phyloP scores from a whole-genome alignment of 2,797 vertebrate species.

The Atherinosoma microstoma region DNA sequence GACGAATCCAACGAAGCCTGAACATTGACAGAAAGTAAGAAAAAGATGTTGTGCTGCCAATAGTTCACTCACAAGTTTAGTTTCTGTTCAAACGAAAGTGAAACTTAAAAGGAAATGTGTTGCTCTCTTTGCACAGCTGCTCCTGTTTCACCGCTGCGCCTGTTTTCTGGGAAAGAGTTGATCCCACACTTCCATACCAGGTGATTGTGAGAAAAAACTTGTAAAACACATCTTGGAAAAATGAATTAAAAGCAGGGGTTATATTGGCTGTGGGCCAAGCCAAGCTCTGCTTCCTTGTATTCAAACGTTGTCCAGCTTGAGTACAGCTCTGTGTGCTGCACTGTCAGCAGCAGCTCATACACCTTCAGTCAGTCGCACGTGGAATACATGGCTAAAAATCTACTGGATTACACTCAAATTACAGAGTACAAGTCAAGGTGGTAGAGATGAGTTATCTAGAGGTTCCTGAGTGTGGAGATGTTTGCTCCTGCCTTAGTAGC shows the following conservation, averaged over 20 bases:
- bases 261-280: too few species aligned
- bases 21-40: slow-evolving; percentile 35
- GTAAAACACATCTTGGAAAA: neutral
- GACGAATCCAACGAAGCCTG: slow-evolving; percentile 72
- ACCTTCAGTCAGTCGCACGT: neutral
- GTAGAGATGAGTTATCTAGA: neutral
- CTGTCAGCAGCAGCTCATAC: too few species aligned
- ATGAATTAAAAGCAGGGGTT: neutral
- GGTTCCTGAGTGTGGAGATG: too few species aligned
- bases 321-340: too few species aligned
- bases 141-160: slow-evolving; percentile 69
- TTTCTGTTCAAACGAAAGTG: slow-evolving; percentile 64
- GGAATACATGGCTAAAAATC: neutral
- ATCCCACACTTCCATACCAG: slow-evolving; percentile 84
- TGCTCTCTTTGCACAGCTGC: slow-evolving; percentile 39
- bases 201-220: slow-evolving; percentile 63
- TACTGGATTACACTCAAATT: neutral
- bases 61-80: neutral
- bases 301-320: neutral
- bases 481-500: too few species aligned
- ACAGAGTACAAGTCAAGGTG: neutral
- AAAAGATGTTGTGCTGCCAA: accelerated
- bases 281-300: neutral
- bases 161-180: slow-evolving; percentile 86
- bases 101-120: slow-evolving; percentile 33